phyloP scores from a whole-genome alignment of 1,140 invertebrate species.

The Caenorhabditis briggsae region DNA sequence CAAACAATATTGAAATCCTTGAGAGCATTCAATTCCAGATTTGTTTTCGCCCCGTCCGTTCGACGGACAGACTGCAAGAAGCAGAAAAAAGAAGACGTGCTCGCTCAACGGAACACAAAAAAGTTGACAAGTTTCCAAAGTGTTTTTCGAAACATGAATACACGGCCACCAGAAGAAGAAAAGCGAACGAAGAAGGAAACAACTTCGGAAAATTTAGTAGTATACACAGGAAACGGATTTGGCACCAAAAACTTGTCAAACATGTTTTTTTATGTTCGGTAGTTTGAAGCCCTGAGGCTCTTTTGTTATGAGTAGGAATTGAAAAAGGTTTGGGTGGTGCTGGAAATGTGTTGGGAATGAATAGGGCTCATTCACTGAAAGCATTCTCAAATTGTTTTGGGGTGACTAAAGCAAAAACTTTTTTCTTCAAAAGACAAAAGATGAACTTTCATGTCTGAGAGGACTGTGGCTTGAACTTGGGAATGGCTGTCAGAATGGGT shows the following conservation, averaged over 20 bases:
- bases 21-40: constrained; percentile 54
- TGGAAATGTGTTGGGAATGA: constrained; percentile 24
- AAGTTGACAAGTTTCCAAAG: constrained; percentile 56
- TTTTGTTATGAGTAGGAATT: constrained; percentile 36
- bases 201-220: constrained; percentile 17
- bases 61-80: constrained; percentile 14
- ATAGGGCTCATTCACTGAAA: constrained; percentile 28
- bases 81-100: constrained; percentile 8
- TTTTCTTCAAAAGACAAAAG: background rate
- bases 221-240: constrained; percentile 56
- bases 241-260: constrained; percentile 55
- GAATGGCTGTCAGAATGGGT: too few relatives aligned
- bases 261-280: constrained; percentile 46
- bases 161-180: background rate
- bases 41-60: constrained; percentile 12
- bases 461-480: too few relatives aligned
- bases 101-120: constrained; percentile 53
- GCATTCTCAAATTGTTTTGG: background rate
- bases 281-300: constrained; percentile 21
- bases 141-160: constrained; percentile 53
- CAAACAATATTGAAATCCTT: constrained; percentile 50
- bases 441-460: constrained; percentile 1
- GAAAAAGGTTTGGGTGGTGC: background rate
- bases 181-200: constrained; percentile 3
- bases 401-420: background rate